Evolutionary conservation across 2,888 invertebrate species (phyloP).

Genomic region (Drosophila paranaensis): DNA sequence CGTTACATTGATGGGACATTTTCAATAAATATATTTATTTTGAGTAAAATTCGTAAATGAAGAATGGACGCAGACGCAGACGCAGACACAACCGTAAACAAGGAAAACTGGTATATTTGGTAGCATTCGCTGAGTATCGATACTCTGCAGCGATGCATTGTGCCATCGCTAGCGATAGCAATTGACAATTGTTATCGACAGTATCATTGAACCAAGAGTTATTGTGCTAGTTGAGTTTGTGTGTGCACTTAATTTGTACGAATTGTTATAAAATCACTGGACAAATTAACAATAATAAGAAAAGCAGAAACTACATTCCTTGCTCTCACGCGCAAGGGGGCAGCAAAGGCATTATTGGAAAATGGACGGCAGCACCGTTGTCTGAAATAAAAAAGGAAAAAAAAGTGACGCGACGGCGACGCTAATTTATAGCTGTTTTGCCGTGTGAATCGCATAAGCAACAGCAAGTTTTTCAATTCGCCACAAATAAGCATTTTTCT

Average conservation of each 20-base stretch:
- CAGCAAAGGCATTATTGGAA: slow-evolving; percentile 19
- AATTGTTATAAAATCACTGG: slow-evolving; percentile 65
- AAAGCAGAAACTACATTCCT: slow-evolving; percentile 14
- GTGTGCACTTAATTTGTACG: slow-evolving; percentile 58
- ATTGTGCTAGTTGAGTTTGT: slow-evolving; percentile 48
- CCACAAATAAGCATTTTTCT: slow-evolving; percentile 44
- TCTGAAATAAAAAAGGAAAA: slow-evolving; percentile 44
- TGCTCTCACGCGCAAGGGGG: slow-evolving; percentile 15
- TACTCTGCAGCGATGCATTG: not conserved
- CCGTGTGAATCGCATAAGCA: slow-evolving; percentile 28
- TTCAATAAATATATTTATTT: slow-evolving; percentile 22
- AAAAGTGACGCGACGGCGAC: slow-evolving; percentile 64
- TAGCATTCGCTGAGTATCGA: slow-evolving; percentile 27
- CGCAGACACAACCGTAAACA: slow-evolving; percentile 25
- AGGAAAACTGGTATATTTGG: slow-evolving; percentile 26
- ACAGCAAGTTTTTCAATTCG: slow-evolving; percentile 40
- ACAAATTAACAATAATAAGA: slow-evolving; percentile 53
- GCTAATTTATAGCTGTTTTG: slow-evolving; percentile 46
- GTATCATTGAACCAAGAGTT: slow-evolving; percentile 36
- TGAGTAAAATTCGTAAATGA: slow-evolving; percentile 15
- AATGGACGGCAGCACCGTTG: slow-evolving; percentile 24
- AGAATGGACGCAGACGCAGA: slow-evolving; percentile 37
- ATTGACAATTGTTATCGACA: slow-evolving; percentile 32
- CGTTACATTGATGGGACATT: slow-evolving; percentile 55
- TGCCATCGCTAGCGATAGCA: slow-evolving; percentile 21